A percentile compares a stretch with the other conserved stretches of the same genome.
These are phyloP conservation scores for Diabrotica undecimpunctata DNA, from an alignment of 1,140 invertebrate species.

Conservation along the genomic window DNA sequence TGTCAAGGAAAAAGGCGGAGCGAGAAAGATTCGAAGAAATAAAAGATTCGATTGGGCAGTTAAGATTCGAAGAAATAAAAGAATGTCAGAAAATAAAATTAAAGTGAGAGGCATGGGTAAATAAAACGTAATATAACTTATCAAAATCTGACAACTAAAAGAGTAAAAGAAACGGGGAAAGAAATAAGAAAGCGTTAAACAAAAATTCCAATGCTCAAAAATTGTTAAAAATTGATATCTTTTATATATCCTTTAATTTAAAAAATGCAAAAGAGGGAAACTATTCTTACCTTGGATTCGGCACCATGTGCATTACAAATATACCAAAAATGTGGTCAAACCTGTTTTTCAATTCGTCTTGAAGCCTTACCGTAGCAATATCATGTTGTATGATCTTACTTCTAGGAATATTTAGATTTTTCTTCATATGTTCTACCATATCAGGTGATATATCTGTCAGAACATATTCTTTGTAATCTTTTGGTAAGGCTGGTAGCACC, in stretches of 20 bases:
- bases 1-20: not conserved
- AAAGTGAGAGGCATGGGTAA: too few species aligned
- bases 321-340: slow-evolving; percentile 11
- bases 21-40: too few species aligned
- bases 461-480: slow-evolving; percentile 9
- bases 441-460: not conserved
- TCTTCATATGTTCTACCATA: slow-evolving; percentile 5
- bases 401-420: not conserved
- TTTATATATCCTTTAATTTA: too few species aligned
- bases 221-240: too few species aligned
- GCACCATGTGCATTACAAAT: slow-evolving; percentile 13
- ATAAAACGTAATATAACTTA: too few species aligned
- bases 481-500: not conserved
- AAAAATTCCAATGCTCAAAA: not conserved
- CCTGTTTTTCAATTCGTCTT: not conserved
- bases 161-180: not conserved
- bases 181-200: too few species aligned
- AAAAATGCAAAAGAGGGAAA: too few species aligned
- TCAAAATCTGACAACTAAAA: too few species aligned
- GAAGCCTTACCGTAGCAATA: not conserved
- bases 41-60: too few species aligned
- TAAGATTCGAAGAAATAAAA: too few species aligned
- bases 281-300: slow-evolving; percentile 3
- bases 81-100: not conserved
- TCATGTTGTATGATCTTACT: slow-evolving; percentile 1